Evolutionary conservation across 2,113 vertebrate genomes (phyloP).

Genomic region (Leptobrachium ailaonicum): DNA sequence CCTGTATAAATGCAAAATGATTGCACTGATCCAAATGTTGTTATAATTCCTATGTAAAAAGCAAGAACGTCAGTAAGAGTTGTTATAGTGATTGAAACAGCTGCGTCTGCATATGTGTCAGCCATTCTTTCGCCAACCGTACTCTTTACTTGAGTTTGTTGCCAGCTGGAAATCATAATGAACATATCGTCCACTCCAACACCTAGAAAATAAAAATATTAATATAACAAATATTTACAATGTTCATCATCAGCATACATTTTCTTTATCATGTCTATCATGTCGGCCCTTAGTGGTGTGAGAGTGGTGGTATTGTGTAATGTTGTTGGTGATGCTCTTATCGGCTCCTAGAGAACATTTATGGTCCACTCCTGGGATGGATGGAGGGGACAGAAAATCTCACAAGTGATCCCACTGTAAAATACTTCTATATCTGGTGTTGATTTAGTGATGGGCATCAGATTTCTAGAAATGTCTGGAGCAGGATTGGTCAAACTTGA

Average conservation of each 20-base stretch:
- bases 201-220: neutral
- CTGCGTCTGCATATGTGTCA: constrained; percentile 74
- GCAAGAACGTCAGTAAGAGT: constrained; percentile 79
- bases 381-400: neutral
- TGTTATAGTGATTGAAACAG: constrained; percentile 83
- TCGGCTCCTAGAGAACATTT: neutral
- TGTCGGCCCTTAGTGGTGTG: too few species aligned
- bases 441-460: too few species aligned
- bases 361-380: neutral
- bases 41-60: constrained; percentile 78
- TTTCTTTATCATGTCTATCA: too few species aligned
- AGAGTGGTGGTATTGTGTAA: neutral
- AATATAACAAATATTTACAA: too few species aligned
- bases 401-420: too few species aligned
- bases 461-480: too few species aligned
- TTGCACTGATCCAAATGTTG: constrained; percentile 73
- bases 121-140: constrained; percentile 63
- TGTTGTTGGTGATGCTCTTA: neutral
- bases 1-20: constrained; percentile 84
- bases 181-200: constrained; percentile 88
- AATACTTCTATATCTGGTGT: too few species aligned
- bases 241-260: too few species aligned
- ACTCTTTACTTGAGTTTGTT: constrained; percentile 66
- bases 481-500: too few species aligned
- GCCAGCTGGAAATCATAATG: constrained; percentile 85